Evolutionary conservation across 2,888 invertebrate genomes (phyloP).

Genomic region (Sinotaia quadrata): DNA sequence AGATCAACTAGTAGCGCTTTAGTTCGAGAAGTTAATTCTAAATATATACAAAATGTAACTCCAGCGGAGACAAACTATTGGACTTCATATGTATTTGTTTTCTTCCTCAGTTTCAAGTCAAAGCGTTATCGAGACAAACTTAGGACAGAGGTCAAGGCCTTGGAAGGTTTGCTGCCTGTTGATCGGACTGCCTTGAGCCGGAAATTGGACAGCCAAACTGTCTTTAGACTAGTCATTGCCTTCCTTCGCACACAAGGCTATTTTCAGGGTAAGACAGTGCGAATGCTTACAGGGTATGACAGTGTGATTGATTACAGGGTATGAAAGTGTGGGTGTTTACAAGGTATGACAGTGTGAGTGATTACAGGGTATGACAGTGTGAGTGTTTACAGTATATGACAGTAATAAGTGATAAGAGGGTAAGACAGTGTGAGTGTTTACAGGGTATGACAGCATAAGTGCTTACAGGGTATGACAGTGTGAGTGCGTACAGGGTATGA

Average conservation of each 20-base stretch:
- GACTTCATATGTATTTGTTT: no score
- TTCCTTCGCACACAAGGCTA: constrained; percentile 58
- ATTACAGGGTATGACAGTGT: not conserved
- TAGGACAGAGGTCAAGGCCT: constrained; percentile 58
- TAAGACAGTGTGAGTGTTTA: not conserved
- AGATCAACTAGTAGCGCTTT: no score
- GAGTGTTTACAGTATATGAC: not conserved
- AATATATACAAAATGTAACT: no score
- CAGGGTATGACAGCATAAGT: no score
- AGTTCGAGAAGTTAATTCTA: no score
- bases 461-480: no score
- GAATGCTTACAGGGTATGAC: not conserved
- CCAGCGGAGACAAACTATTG: no score
- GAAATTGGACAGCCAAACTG: constrained; percentile 66
- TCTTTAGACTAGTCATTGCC: constrained; percentile 61
- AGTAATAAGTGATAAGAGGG: not conserved
- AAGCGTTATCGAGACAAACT: constrained; percentile 66
- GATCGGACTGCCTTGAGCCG: constrained; percentile 58
- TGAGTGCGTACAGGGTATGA: not conserved
- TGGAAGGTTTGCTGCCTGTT: constrained; percentile 60
- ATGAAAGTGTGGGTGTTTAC: not conserved
- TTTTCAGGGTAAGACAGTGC: constrained; percentile 49
- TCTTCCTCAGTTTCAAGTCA: constrained; percentile 62
- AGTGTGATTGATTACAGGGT: not conserved
- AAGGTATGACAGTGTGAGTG: not conserved